These are phyloP conservation scores for Trochalopteron elliotii DNA, from an alignment of 2,113 vertebrate genomes.

Conservation along the genomic window DNA sequence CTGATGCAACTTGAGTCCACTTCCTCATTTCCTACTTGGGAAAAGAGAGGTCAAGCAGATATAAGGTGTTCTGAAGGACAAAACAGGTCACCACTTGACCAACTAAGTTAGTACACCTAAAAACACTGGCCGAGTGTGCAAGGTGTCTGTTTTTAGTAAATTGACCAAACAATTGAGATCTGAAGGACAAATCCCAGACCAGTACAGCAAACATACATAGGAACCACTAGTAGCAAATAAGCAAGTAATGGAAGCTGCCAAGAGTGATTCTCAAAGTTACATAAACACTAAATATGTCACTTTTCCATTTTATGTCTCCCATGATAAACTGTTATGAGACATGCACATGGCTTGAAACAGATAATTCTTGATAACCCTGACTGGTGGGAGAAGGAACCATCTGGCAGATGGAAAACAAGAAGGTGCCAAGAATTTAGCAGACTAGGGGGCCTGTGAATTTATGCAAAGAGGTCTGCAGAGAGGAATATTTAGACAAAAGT, in stretches of 20 bases:
- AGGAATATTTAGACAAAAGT: conserved; percentile 35
- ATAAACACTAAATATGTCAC: conserved; percentile 7
- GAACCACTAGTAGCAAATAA: neutral
- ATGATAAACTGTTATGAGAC: conserved; percentile 28
- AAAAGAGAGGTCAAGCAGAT: neutral
- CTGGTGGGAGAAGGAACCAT: conserved; percentile 48
- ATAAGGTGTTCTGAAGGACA: neutral
- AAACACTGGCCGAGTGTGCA: neutral
- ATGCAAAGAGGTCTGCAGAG: conserved; percentile 1
- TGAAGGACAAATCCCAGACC: neutral
- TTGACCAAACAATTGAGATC: neutral
- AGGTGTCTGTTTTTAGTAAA: neutral
- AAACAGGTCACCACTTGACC: rapidly evolving
- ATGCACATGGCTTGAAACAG: conserved; percentile 5
- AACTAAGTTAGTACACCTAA: neutral
- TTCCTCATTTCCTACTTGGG: neutral
- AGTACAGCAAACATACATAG: neutral
- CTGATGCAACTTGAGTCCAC: neutral
- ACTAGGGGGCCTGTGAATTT: neutral
- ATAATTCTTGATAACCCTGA: conserved; percentile 47
- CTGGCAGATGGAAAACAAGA: conserved; percentile 39
- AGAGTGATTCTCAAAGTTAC: neutral
- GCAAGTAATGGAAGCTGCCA: neutral
- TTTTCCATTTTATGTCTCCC: conserved; percentile 13
- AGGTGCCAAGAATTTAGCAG: conserved; percentile 26